These are phyloP conservation scores for Lepidochrysops patricia DNA, from an alignment of 2,888 invertebrate species.

Conservation along the genomic window DNA sequence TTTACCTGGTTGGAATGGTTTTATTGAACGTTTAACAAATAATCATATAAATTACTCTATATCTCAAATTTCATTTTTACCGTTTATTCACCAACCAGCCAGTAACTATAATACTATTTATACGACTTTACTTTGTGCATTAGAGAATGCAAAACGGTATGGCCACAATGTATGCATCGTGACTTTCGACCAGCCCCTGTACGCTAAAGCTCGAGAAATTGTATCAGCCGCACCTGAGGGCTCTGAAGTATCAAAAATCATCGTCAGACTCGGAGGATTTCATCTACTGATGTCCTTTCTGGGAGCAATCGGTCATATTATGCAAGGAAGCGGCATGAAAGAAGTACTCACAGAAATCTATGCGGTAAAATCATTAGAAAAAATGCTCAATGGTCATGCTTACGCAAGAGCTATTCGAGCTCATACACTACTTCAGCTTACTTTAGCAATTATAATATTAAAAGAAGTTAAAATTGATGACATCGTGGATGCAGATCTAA, in stretches of 20 bases:
- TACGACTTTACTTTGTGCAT: constrained; percentile 29
- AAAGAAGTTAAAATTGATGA: constrained; percentile 32
- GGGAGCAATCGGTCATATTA: constrained; percentile 39
- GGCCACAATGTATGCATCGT: constrained; percentile 26
- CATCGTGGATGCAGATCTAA: constrained; percentile 17
- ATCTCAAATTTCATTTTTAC: constrained; percentile 31
- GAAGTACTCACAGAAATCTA: constrained; percentile 31
- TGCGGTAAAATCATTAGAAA: constrained; percentile 21
- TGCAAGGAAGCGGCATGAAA: constrained; percentile 43
- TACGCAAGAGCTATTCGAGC: constrained; percentile 22
- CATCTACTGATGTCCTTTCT: constrained; percentile 39
- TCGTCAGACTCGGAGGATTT: constrained; percentile 24
- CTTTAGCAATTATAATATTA: constrained; percentile 21
- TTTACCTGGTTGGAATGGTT: constrained; percentile 39
- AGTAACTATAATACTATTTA: constrained; percentile 32
- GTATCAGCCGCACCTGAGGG: constrained; percentile 22
- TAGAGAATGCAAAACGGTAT: constrained; percentile 20
- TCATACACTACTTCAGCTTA: constrained; percentile 17
- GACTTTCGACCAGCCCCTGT: constrained; percentile 34
- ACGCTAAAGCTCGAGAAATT: constrained; percentile 33
- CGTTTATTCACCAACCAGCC: constrained; percentile 37
- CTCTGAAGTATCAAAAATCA: constrained; percentile 11
- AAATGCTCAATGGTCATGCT: constrained; percentile 23
- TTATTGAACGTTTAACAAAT: constrained; percentile 32
- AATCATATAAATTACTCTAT: constrained; percentile 27